A percentile compares a stretch with the other conserved stretches of the same genome.
phyloP scores from a whole-genome alignment of 2,113 vertebrate species.

The Burhinus oedicnemus region DNA sequence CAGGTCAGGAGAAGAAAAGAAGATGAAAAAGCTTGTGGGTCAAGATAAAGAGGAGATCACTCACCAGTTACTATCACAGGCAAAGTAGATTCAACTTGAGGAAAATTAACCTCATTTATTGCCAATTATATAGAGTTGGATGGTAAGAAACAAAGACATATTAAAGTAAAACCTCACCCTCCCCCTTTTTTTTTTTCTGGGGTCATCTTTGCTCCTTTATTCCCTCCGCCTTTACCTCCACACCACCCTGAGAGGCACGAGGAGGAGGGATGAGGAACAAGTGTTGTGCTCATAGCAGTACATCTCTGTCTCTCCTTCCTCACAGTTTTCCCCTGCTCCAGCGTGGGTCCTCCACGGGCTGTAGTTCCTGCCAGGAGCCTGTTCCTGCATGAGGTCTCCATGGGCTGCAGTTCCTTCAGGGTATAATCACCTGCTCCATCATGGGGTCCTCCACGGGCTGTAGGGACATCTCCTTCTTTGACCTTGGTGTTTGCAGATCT shows the following conservation, averaged over 20 bases:
- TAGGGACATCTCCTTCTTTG: not conserved
- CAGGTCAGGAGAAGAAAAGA: not conserved
- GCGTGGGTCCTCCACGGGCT: fast-evolving
- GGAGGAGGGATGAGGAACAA: not conserved
- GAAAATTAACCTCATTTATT: not conserved
- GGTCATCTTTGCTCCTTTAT: not conserved
- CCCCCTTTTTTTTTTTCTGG: not conserved
- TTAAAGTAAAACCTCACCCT: not conserved
- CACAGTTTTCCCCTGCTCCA: not conserved
- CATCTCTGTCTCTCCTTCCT: not conserved
- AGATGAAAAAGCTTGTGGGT: not conserved
- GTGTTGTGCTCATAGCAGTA: not conserved
- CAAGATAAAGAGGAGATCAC: not conserved
- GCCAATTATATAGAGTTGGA: not conserved
- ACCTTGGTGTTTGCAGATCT: not conserved
- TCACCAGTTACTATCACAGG: not conserved
- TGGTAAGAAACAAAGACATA: not conserved
- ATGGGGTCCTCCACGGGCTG: not conserved
- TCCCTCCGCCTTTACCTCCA: not conserved
- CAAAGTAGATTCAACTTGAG: not conserved
- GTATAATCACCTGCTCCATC: not conserved
- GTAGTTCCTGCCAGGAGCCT: not conserved
- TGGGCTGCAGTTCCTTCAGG: not conserved
- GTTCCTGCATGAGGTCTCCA: not conserved
- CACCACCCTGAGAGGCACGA: not conserved